phyloP scores from a whole-genome alignment of 1,140 invertebrate species.

The Drosophila prosaltans region DNA sequence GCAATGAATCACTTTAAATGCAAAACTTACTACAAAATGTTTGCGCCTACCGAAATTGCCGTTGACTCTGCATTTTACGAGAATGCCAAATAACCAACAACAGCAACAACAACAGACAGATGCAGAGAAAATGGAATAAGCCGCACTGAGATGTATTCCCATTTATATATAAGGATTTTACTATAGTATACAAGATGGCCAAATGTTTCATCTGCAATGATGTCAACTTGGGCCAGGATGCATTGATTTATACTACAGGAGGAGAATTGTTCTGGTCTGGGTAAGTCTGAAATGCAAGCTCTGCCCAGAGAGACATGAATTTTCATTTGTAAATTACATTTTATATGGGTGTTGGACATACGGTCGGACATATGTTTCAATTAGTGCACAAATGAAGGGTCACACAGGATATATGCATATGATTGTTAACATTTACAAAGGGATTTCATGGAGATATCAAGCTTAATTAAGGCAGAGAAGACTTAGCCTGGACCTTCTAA shows the following conservation, averaged over 20 bases:
- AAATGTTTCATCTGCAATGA: constrained; percentile 9
- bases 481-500: background rate
- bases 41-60: constrained; percentile 21
- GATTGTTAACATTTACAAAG: constrained; percentile 26
- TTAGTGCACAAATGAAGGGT: constrained; percentile 36
- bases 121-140: background rate
- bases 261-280: constrained; percentile 11
- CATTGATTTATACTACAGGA: constrained; percentile 53
- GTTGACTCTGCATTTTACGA: constrained; percentile 28
- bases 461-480: constrained; percentile 52
- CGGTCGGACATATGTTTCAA: constrained; percentile 44
- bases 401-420: constrained; percentile 18
- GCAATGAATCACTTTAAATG: constrained; percentile 46
- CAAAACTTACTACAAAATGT: constrained; percentile 31
- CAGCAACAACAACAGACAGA: background rate
- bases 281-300: background rate
- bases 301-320: constrained; percentile 29
- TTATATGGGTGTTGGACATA: constrained; percentile 42
- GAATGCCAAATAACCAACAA: constrained; percentile 34
- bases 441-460: constrained; percentile 16
- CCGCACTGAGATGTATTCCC: constrained; percentile 1
- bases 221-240: constrained; percentile 42
- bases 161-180: background rate
- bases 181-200: constrained; percentile 29
- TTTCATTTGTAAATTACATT: constrained; percentile 51